Conservation (phyloP, 2,113 vertebrate species). For the Alces alces region DNA sequence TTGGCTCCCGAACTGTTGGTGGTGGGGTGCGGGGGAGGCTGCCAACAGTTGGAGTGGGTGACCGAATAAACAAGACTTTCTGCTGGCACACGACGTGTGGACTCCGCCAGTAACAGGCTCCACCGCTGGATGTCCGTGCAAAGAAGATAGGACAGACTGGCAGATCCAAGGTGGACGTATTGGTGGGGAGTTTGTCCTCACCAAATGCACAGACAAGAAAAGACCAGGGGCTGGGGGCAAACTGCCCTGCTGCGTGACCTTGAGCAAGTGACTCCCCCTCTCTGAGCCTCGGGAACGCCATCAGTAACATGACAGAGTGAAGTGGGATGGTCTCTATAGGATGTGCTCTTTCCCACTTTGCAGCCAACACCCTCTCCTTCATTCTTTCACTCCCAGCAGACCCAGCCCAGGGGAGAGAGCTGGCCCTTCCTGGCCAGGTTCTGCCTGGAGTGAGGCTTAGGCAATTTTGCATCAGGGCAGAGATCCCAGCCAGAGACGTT, state of each 20-base stretch:
- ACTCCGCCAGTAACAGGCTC: not conserved
- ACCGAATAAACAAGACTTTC: not conserved
- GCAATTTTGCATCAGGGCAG: not conserved
- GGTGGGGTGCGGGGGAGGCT: fast-evolving
- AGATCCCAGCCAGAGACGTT: not conserved
- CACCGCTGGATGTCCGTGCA: not conserved
- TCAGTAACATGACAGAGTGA: not conserved
- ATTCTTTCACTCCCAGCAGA: not conserved
- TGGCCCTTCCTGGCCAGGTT: fast-evolving
- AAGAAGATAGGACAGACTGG: not conserved
- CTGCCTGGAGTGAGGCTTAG: not conserved
- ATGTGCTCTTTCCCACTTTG: no score
- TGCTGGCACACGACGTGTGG: not conserved
- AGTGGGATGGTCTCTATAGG: not conserved
- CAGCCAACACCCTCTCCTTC: not conserved
- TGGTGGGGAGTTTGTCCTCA: no score
- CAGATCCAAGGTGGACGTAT: fast-evolving
- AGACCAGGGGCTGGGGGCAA: not conserved
- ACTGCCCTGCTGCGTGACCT: not conserved
- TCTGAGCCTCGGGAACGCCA: not conserved
- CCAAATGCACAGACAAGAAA: not conserved
- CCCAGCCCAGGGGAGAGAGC: not conserved
- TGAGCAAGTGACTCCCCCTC: not conserved
- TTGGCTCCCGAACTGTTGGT: not conserved
- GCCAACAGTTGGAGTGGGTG: not conserved